These are phyloP conservation scores for Agrotis segetum DNA, from an alignment of 2,888 invertebrate genomes.

Conservation along the genomic window DNA sequence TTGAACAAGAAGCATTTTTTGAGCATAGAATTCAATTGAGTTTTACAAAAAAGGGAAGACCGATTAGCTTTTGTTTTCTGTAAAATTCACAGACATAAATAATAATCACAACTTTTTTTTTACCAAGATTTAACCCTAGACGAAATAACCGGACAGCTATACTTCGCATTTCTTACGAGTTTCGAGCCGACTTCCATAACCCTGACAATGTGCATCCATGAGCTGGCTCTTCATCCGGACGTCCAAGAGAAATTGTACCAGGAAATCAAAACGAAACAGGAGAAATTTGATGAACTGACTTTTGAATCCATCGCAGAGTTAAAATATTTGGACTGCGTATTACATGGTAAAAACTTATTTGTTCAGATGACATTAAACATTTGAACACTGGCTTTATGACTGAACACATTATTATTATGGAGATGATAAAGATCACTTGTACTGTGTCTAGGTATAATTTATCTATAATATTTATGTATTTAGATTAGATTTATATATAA, in stretches of 20 bases:
- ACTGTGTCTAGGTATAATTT: no score
- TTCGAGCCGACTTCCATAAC: conserved; percentile 80
- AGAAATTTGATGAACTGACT: conserved; percentile 65
- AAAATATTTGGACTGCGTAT: conserved; percentile 77
- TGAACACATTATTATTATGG: no score
- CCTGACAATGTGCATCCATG: conserved; percentile 78
- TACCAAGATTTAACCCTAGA: conserved; percentile 79
- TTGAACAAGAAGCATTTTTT: neutral
- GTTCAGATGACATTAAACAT: neutral
- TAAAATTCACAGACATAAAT: neutral
- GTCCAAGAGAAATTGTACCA: conserved; percentile 83
- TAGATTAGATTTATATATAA: no score
- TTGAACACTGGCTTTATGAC: neutral
- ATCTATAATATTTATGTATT: no score
- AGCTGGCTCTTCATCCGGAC: conserved; percentile 74
- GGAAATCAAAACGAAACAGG: conserved; percentile 73
- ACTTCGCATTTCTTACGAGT: conserved; percentile 83
- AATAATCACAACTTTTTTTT: neutral
- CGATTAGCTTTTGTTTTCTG: neutral
- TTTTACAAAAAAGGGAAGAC: no score
- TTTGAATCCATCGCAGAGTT: conserved; percentile 74
- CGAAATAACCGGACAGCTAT: conserved; percentile 82
- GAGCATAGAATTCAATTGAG: neutral
- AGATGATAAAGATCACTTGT: no score
- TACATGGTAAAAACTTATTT: conserved; percentile 73